Base-by-base conservation (phyloP, 2,797 vertebrate species). In the Bryconaethiops microstoma region DNA sequence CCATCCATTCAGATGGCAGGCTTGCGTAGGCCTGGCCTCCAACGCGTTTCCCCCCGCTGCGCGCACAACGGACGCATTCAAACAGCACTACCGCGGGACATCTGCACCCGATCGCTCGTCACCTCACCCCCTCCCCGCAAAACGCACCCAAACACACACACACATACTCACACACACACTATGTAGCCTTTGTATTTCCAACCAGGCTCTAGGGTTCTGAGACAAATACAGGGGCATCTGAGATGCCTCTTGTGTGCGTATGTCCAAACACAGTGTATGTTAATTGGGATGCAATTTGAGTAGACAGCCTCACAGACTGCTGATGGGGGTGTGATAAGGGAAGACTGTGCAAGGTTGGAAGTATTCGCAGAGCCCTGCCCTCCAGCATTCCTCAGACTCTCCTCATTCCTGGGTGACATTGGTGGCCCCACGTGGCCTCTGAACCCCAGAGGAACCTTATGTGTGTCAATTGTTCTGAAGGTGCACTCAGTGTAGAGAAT, bases 21-120 rank as follows among this genome's bases (percentile, higher is more conserved):
- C 92, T 87, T 93, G 96, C 94, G 95, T 97, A 96, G 96, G 96
- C 93, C 95, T 92, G 89, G 90, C 94, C 94, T 95, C 95, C 92
- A 92, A 96, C 95, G 95, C 94, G 90, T 93, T 96, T 96, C 94
- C 93, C 93, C 65, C 91, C 87, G 87, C 94, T 92, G 92, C 91
- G 92, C 88, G 90, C 92, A 95, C 95, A 96, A 97, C 95, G 95
- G 94, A 91, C 85, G 91, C 95, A 96, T 97, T 97, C 95, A 97
- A 94, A 93, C 92, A 93, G 92, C 89, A 93, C 91, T 82, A 87
- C 93, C 93, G 79, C 89, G 83, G 91, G 93, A 94, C 94, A 96
- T 96, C 95, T 95, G 95, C 90, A 93, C 90, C 88, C 86, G 90
- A 92, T 92, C 92, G 88, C 92, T 74, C 91, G 87, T 83, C 92